phyloP scores from a whole-genome alignment of 2,113 vertebrate genomes.

The Lates calcarifer region DNA sequence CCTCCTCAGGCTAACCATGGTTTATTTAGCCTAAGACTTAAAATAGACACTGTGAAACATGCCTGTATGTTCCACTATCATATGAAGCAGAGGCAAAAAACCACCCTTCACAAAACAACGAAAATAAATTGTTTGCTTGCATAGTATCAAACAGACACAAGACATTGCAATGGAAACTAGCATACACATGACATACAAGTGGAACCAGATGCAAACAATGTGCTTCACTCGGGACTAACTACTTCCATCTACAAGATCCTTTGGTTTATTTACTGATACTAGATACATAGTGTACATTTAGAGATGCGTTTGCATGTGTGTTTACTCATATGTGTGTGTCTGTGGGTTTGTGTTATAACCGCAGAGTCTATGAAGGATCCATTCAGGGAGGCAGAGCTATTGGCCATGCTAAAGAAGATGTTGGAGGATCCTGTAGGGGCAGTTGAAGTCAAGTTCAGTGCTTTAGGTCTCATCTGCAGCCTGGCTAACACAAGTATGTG shows the following conservation, averaged over 20 bases:
- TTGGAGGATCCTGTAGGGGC: conserved; percentile 86
- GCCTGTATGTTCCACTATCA: neutral
- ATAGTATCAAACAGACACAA: neutral
- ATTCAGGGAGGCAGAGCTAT: conserved; percentile 83
- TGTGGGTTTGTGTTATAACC: conserved; percentile 43
- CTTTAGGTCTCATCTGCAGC: conserved; percentile 88
- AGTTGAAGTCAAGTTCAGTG: conserved; percentile 90
- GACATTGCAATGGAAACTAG: neutral
- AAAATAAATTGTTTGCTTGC: neutral
- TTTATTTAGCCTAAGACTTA: conserved; percentile 1
- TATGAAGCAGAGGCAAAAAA: neutral
- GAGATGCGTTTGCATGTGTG: neutral
- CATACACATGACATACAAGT: too few species aligned
- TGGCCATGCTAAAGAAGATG: conserved; percentile 86
- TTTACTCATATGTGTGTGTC: neutral
- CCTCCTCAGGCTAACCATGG: conserved; percentile 33
- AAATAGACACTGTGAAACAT: neutral
- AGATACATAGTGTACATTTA: neutral
- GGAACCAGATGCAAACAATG: too few species aligned
- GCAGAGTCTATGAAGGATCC: conserved; percentile 85
- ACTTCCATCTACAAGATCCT: too few species aligned
- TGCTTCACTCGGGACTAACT: too few species aligned
- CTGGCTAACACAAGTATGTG: conserved; percentile 87
- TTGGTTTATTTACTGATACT: neutral
- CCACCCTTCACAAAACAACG: neutral